These are phyloP conservation scores for Osmerus mordax DNA, from an alignment of 2,113 vertebrate species.

Conservation along the genomic window DNA sequence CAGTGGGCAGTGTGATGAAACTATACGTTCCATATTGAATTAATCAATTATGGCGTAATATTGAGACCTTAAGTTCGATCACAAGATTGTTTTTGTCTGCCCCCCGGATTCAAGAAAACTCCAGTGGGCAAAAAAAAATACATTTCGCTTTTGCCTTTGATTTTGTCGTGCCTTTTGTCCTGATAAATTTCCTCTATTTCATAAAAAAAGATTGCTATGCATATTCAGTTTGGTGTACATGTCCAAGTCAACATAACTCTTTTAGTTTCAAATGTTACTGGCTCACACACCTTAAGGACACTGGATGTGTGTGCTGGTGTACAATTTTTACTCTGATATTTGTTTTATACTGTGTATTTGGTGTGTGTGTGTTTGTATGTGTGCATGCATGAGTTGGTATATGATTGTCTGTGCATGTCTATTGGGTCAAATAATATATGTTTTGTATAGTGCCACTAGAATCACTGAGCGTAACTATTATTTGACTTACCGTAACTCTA, in stretches of 20 bases:
- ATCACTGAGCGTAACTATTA: background rate
- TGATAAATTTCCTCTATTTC: background rate
- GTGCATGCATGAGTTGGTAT: constrained; percentile 36
- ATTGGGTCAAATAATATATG: constrained; percentile 6
- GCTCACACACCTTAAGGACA: background rate
- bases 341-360: constrained; percentile 53
- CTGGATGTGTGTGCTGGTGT: constrained; percentile 28
- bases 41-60: constrained; percentile 7
- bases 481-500: background rate
- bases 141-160: no score
- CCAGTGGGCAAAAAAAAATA: background rate
- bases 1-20: constrained; percentile 32
- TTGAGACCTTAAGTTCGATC: constrained; percentile 12
- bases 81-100: constrained; percentile 3
- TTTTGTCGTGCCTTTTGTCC: no score
- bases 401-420: constrained; percentile 15
- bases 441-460: constrained; percentile 6
- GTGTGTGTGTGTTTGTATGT: constrained; percentile 37
- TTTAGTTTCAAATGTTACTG: no score
- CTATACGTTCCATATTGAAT: constrained; percentile 1
- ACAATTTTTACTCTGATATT: constrained; percentile 51
- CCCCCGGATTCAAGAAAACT: background rate
- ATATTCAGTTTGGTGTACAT: background rate
- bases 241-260: no score
- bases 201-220: background rate